A percentile compares a stretch with the other conserved stretches of the same genome.
phyloP scores from a whole-genome alignment of 2,888 invertebrate genomes.

The Lordiphosa fenestrarum region DNA sequence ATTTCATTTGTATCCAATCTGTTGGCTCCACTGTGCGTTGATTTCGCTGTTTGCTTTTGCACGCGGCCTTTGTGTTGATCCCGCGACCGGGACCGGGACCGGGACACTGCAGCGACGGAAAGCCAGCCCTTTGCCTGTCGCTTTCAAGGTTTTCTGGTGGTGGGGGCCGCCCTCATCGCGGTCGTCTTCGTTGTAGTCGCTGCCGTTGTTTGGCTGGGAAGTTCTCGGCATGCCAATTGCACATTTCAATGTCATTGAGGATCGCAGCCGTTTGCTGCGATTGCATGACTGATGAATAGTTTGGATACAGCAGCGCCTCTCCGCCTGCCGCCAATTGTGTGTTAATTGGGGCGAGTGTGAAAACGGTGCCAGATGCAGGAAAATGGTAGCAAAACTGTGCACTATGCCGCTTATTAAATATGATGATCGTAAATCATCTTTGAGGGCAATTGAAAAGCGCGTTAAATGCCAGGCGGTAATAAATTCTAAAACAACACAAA shows the following conservation, averaged over 20 bases:
- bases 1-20: no score
- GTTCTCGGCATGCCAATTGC: slow-evolving; percentile 64
- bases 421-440: slow-evolving; percentile 76
- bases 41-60: slow-evolving; percentile 62
- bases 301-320: slow-evolving; percentile 12
- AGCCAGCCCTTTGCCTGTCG: slow-evolving; percentile 31
- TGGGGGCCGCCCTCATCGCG: slow-evolving; percentile 22
- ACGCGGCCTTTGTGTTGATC: slow-evolving; percentile 65
- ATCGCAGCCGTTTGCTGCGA: slow-evolving; percentile 54
- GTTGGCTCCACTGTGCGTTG: slow-evolving; percentile 24
- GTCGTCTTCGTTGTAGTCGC: slow-evolving; percentile 5
- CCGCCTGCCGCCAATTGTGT: slow-evolving; percentile 45
- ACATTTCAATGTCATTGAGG: slow-evolving; percentile 74
- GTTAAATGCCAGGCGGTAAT: slow-evolving; percentile 60
- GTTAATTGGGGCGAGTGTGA: slow-evolving; percentile 59
- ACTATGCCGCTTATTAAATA: slow-evolving; percentile 70
- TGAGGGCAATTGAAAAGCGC: slow-evolving; percentile 74
- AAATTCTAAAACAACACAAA: slow-evolving; percentile 60
- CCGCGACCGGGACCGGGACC: slow-evolving; percentile 53
- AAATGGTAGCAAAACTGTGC: slow-evolving; percentile 17
- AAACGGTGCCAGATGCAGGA: slow-evolving; percentile 22
- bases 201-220: slow-evolving; percentile 20
- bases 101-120: slow-evolving; percentile 6
- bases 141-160: slow-evolving; percentile 48
- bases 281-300: slow-evolving; percentile 48